A percentile compares a stretch with the other conserved stretches of the same genome.
These are phyloP conservation scores for Calyptommatus sinebrachiatus DNA, from an alignment of 2,113 vertebrate genomes.

Conservation along the genomic window DNA sequence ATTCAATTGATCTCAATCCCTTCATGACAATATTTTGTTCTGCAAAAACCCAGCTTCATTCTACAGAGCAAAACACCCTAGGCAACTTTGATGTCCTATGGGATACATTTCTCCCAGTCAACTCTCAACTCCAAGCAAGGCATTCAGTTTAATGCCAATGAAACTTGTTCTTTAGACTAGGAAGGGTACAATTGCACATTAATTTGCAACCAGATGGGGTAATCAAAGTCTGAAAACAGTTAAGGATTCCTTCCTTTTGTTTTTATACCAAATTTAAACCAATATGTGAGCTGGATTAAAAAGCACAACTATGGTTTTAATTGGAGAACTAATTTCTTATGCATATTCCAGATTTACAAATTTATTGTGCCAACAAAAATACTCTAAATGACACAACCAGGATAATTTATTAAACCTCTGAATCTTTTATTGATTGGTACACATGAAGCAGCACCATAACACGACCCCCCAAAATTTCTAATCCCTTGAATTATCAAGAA, in stretches of 20 bases:
- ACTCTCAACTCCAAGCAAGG: neutral
- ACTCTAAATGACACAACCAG: neutral
- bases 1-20: too few relatives aligned
- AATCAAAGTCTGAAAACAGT: neutral
- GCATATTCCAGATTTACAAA: neutral
- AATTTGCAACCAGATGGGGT: neutral
- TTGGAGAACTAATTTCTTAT: neutral
- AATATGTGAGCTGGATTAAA: too few relatives aligned
- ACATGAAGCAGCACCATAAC: conserved; percentile 11
- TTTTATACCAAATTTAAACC: neutral
- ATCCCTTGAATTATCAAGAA: neutral
- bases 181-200: neutral
- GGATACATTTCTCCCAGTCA: too few relatives aligned
- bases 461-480: neutral
- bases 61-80: neutral
- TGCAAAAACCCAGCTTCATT: neutral
- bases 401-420: neutral
- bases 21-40: neutral
- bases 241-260: neutral
- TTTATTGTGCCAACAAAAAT: neutral
- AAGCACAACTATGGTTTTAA: neutral
- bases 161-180: neutral
- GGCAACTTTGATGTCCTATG: neutral
- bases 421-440: conserved; percentile 25
- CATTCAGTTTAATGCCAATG: neutral